A percentile compares a stretch with the other conserved stretches of the same genome.
phyloP scores from a whole-genome alignment of 2,797 vertebrate genomes.

The Vultur gryphus region DNA sequence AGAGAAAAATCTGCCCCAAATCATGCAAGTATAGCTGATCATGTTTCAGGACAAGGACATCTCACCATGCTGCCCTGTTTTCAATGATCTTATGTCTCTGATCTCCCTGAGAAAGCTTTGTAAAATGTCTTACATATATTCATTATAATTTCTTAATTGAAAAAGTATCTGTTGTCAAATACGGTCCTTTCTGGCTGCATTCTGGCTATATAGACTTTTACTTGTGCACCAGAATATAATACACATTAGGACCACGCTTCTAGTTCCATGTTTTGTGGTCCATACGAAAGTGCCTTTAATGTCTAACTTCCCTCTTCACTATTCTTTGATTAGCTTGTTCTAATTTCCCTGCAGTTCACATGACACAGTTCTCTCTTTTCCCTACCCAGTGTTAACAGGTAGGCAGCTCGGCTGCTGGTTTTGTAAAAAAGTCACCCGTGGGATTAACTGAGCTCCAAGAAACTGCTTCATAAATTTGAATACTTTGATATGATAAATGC shows the following conservation, averaged over 20 bases:
- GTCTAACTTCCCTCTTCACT: neutral
- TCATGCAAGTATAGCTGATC: neutral
- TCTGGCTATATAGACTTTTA: neutral
- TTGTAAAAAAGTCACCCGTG: neutral
- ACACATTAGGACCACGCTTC: neutral
- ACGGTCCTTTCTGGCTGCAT: neutral
- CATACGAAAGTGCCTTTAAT: neutral
- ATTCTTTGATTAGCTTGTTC: neutral
- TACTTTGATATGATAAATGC: slow-evolving; percentile 38
- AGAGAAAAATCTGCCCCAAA: neutral
- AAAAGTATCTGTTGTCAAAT: neutral
- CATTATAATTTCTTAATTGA: neutral
- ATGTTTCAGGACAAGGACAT: neutral
- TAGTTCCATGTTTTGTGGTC: neutral
- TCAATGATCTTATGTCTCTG: neutral
- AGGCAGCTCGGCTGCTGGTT: neutral
- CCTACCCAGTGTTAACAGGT: neutral
- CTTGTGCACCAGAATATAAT: neutral
- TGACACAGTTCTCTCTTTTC: neutral
- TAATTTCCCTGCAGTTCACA: neutral
- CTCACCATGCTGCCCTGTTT: neutral
- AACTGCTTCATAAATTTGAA: slow-evolving; percentile 12
- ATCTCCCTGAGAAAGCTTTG: neutral
- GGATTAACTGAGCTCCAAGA: neutral
- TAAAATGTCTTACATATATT: neutral